Base-by-base conservation (phyloP, 2,113 vertebrate genomes). In the Lagenorhynchus albirostris region DNA sequence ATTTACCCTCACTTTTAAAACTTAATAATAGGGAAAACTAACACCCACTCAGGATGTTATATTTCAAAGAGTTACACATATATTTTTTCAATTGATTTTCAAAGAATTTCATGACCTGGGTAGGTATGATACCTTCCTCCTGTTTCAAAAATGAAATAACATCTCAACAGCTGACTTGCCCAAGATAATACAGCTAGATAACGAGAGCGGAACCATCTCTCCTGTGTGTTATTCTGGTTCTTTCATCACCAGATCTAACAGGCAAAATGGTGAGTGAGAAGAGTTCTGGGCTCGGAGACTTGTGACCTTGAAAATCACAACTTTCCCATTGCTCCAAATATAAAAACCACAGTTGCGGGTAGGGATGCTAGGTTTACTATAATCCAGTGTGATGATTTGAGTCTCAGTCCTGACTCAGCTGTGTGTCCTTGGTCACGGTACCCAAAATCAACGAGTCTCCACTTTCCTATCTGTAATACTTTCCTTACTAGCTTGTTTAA, bases 1-100 rank as follows among this genome's bases (percentile, higher is more conserved):
- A 71, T 77, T 94, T 91, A 83, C 29, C 36, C 93, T 93, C 21
- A 79, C 8, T 91, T 97, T 96, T 70, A 92, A 96, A 81, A 65
- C 1, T 7, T 33, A 81, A 14, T 25, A 76, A 71, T 33, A 67
- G 38, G 36, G 31, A 84, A 71, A 76, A n/a, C 3, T 71, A 79
- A 79, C 41, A 36, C 58, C 2, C 25, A 62, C 2, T 6, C 62
- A 60, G 29, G 11, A 36, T 47, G 71, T 77, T 71, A 18, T 70
- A 83, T 83, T 68, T 92, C 38, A 79, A 65, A 93, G 36, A 47
- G 31, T 67, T 87, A 83, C 65, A 73, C 10, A 36, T 63, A 53
- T 23, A 44, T 77, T 82, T 93, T 67, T 65, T n/a, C 33, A 58
- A 18, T 3, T 44, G 50, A 63, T 62, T 91, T 81, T 82, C 14